These are phyloP conservation scores for Ectemnius cavifrons DNA, from an alignment of 2,888 invertebrate genomes.

Conservation along the genomic window DNA sequence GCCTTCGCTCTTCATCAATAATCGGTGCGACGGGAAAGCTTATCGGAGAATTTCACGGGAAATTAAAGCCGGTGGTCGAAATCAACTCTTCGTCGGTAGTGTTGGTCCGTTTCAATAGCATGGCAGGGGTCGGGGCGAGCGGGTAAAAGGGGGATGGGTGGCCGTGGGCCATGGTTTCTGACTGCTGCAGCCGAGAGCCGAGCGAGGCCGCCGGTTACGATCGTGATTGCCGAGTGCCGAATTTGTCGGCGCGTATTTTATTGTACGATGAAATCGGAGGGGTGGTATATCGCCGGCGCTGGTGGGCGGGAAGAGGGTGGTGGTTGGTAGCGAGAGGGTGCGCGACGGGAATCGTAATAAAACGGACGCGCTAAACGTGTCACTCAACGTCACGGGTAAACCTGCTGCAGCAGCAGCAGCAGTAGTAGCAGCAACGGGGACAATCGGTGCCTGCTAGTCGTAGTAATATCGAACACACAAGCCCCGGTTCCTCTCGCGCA, in stretches of 20 bases:
- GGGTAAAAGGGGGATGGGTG: constrained; percentile 2
- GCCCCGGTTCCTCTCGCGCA: constrained; percentile 12
- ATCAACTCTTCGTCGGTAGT: constrained; percentile 4
- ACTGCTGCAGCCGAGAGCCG: constrained; percentile 9
- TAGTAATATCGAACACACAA: constrained; percentile 35
- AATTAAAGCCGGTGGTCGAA: constrained; percentile 24
- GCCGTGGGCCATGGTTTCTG: constrained; percentile 20
- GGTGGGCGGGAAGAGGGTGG: constrained; percentile 13
- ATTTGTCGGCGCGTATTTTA: constrained; percentile 76
- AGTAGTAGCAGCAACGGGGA: constrained; percentile 24
- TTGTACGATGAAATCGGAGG: constrained; percentile 71
- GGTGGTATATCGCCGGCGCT: constrained; percentile 38
- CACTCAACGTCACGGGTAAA: constrained; percentile 70
- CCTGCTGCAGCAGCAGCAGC: constrained; percentile 26
- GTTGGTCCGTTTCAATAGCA: constrained; percentile 14
- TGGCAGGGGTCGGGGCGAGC: neutral
- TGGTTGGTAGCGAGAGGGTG: constrained; percentile 27
- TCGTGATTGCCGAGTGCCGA: constrained; percentile 73
- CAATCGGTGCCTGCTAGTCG: constrained; percentile 44
- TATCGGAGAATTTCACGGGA: constrained; percentile 24
- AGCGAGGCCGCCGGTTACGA: constrained; percentile 63
- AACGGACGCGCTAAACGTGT: constrained; percentile 72
- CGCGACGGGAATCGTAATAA: constrained; percentile 64
- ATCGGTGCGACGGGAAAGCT: too few relatives aligned
- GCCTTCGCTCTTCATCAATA: too few relatives aligned